phyloP scores from a whole-genome alignment of 2,113 vertebrate species.

The Pardalotus punctatus region DNA sequence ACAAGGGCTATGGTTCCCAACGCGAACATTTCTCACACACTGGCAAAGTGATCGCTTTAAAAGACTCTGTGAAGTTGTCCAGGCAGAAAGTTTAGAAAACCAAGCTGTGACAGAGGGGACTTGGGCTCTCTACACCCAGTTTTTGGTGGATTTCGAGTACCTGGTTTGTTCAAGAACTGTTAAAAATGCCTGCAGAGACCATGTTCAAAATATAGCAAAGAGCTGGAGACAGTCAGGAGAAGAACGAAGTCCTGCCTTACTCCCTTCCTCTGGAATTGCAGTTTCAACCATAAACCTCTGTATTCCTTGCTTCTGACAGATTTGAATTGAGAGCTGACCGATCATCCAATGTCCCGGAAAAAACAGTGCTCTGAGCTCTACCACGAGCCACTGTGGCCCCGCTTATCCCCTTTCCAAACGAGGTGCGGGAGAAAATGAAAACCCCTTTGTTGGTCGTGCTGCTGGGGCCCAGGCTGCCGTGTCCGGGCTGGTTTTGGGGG shows the following conservation, averaged over 20 bases:
- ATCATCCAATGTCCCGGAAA: not conserved
- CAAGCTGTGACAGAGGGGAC: not conserved
- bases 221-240: not conserved
- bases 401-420: not conserved
- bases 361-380: not conserved
- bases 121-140: not conserved
- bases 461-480: not conserved
- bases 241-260: not conserved
- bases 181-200: not conserved
- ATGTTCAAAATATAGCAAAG: not conserved
- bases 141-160: not conserved
- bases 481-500: not conserved
- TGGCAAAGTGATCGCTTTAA: not conserved
- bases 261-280: rapidly evolving
- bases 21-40: not conserved
- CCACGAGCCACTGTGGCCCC: not conserved
- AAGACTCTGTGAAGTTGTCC: not conserved
- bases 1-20: not conserved
- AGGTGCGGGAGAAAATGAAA: not conserved
- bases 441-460: not conserved
- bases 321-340: not conserved
- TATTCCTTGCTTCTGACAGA: not conserved
- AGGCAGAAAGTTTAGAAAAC: not conserved
- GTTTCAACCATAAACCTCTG: not conserved
- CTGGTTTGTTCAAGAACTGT: not conserved